These are phyloP conservation scores for Hylaeus volcanicus DNA, from an alignment of 1,140 invertebrate genomes.

Conservation along the genomic window DNA sequence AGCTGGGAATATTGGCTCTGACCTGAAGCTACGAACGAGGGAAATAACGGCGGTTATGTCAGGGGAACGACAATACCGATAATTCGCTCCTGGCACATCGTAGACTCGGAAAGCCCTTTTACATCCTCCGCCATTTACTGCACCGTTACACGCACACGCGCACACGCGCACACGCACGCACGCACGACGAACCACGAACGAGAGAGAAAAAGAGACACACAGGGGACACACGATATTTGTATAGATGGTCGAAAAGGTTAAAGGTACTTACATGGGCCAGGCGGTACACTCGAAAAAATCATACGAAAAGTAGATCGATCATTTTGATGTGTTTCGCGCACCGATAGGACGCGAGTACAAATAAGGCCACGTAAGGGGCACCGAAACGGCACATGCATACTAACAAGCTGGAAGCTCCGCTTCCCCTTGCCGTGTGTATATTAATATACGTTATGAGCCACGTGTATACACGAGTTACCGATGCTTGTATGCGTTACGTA, in stretches of 20 bases:
- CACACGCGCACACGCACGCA: conserved; percentile 10
- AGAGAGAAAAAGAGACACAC: conserved; percentile 6
- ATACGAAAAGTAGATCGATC: conserved; percentile 37
- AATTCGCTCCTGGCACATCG: conserved; percentile 37
- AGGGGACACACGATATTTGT: conserved; percentile 1
- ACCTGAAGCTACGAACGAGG: conserved; percentile 44
- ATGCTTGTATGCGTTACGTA: conserved; percentile 35
- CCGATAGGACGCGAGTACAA: conserved; percentile 46
- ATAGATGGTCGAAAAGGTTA: not conserved
- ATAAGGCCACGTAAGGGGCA: conserved; percentile 51
- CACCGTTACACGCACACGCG: conserved; percentile 45
- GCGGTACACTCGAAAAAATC: conserved; percentile 1
- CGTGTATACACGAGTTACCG: conserved; percentile 8
- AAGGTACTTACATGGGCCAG: conserved; percentile 11
- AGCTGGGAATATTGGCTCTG: conserved; percentile 45
- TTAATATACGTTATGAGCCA: conserved; percentile 41
- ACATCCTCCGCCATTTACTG: conserved; percentile 52
- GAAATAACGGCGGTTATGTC: conserved; percentile 61
- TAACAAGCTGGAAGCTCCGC: conserved; percentile 46
- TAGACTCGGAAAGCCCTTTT: conserved; percentile 40
- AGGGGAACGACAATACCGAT: conserved; percentile 43
- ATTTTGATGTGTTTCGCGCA: conserved; percentile 52
- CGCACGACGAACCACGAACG: not conserved
- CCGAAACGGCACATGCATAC: conserved; percentile 47
- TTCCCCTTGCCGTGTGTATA: conserved; percentile 42